These are phyloP conservation scores for Pararge aegeria DNA, from an alignment of 1,140 invertebrate genomes.

Conservation along the genomic window DNA sequence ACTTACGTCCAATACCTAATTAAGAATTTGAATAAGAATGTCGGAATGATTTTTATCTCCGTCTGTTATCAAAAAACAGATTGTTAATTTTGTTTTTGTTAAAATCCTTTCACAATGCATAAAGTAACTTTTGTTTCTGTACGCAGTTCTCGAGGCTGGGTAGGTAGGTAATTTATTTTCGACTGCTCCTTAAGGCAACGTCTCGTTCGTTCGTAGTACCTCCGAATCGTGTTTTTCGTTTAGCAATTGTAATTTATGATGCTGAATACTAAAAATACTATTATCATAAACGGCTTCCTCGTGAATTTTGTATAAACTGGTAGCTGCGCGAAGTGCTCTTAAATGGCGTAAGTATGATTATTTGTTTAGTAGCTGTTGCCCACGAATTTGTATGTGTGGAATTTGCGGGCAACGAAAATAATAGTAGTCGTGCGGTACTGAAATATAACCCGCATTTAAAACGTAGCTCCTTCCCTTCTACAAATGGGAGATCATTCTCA, in stretches of 20 bases:
- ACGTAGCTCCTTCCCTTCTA: no score
- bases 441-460: no score
- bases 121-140: slow-evolving; percentile 15
- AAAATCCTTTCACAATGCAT: not conserved
- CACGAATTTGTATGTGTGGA: no score
- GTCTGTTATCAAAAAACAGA: not conserved
- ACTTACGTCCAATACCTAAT: not conserved
- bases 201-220: slow-evolving; percentile 23
- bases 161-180: slow-evolving; percentile 24
- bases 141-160: slow-evolving; percentile 7
- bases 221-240: slow-evolving; percentile 33
- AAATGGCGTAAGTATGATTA: slow-evolving; percentile 13
- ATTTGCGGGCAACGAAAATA: no score
- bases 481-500: no score
- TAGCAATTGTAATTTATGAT: slow-evolving; percentile 47
- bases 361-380: not conserved
- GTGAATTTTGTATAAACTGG: slow-evolving; percentile 34
- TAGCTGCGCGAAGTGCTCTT: slow-evolving; percentile 18
- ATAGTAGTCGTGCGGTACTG: no score
- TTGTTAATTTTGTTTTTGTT: not conserved
- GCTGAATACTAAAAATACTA: slow-evolving; percentile 28
- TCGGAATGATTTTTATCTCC: not conserved
- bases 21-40: not conserved
- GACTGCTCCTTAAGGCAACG: slow-evolving; percentile 28
- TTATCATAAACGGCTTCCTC: slow-evolving; percentile 48